Percentiles rank a stretch among this genome's conserved stretches.
phyloP scores from a whole-genome alignment of 2,888 invertebrate genomes.

The Paralinhomoeus sp. region DNA sequence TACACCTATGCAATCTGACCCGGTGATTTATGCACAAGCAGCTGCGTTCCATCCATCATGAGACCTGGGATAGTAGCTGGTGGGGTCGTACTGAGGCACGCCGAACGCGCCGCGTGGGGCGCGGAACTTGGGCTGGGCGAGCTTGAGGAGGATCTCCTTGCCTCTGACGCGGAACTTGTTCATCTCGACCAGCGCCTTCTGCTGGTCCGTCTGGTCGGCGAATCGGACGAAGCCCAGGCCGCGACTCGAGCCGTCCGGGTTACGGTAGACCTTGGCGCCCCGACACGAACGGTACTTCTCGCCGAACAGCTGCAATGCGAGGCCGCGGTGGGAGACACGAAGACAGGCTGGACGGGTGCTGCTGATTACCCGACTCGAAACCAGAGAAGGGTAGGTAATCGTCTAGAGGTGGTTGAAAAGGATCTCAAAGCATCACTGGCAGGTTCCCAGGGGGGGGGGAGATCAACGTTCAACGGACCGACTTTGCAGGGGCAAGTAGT shows the following conservation, averaged over 20 bases:
- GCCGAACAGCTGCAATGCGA: conserved; percentile 21
- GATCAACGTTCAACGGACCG: too few relatives aligned
- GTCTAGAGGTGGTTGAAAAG: too few relatives aligned
- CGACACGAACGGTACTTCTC: conserved; percentile 27
- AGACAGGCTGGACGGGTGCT: too few relatives aligned
- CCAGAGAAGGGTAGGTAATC: too few relatives aligned
- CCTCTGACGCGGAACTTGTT: conserved; percentile 13
- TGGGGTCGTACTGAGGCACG: conserved; percentile 3
- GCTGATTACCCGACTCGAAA: too few relatives aligned
- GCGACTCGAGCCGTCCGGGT: conserved; percentile 25
- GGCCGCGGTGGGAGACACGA: too few relatives aligned
- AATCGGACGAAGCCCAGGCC: conserved; percentile 31
- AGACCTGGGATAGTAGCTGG: conserved; percentile 2
- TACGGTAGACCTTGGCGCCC: conserved; percentile 30
- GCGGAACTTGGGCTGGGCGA: conserved; percentile 11
- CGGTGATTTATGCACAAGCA: too few relatives aligned
- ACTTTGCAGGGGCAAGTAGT: too few relatives aligned
- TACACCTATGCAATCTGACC: too few relatives aligned
- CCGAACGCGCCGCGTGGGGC: neutral
- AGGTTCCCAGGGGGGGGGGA: too few relatives aligned
- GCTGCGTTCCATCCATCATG: too few relatives aligned
- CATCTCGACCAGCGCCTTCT: conserved; percentile 30
- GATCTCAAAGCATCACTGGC: too few relatives aligned
- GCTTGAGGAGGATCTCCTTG: conserved; percentile 11
- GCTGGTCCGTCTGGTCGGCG: conserved; percentile 27